A percentile compares a stretch with the other conserved stretches of the same genome.
These are phyloP conservation scores for Lophotriccus pileatus DNA, from an alignment of 2,797 vertebrate genomes.

Conservation along the genomic window DNA sequence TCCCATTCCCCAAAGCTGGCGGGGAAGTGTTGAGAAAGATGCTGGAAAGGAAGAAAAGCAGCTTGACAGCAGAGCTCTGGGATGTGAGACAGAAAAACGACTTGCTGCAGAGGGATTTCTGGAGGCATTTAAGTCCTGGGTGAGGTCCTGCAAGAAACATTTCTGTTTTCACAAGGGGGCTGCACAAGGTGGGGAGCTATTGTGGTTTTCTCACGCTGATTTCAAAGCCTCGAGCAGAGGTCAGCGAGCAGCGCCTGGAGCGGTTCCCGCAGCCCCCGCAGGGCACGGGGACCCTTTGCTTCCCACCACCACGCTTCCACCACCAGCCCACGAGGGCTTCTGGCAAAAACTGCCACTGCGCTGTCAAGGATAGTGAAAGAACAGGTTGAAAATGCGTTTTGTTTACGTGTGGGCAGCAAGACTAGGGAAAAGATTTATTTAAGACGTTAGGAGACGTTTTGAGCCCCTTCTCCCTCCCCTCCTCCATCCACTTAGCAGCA, in stretches of 20 bases:
- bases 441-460: not conserved
- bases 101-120: not conserved
- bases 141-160: not conserved
- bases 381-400: conserved; percentile 32
- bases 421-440: conserved; percentile 9
- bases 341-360: not conserved
- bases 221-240: not conserved
- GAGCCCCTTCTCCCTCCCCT: not conserved
- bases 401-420: conserved; percentile 29
- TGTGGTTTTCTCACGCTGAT: not conserved
- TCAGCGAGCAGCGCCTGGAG: not conserved
- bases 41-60: not conserved
- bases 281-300: not conserved
- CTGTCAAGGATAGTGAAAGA: not conserved
- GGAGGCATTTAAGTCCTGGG: not conserved
- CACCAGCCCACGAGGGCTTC: not conserved
- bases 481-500: not conserved
- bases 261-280: not conserved
- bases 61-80: not conserved
- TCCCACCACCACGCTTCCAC: not conserved
- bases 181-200: not conserved
- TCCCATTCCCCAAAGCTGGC: not conserved
- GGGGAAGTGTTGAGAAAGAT: not conserved
- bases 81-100: not conserved
- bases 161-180: not conserved